Evolutionary conservation across 2,888 invertebrate genomes (phyloP), one percentile per base, ranked within the genome.

Genomic region (Drosophila nigricruria): DNA sequence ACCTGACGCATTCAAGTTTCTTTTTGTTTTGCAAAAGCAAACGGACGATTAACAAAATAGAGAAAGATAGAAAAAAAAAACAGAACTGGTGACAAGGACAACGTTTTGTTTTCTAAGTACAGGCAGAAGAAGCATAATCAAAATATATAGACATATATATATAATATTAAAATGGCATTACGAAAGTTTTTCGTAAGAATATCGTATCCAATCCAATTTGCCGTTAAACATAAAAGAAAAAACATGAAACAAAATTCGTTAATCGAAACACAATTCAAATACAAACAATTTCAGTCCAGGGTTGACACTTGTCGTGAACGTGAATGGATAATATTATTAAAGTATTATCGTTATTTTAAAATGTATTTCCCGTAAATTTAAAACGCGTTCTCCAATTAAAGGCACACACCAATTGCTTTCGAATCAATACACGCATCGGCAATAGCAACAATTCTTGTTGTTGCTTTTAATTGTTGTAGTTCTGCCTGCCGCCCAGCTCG

Each of bases 401-500:
- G 74, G 61, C 72, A 65, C 63, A 79, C 66, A 40, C 66, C 59
- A 43, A 82, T 82, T 85, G 82, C 82, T 84, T 73, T 83, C 52
- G 34, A 60, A 57, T 65, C 38, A 60, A 68, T 71, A 70, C 71
- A 80, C 80, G 78, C 69, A 76, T 36, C 36, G 47, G 23, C n/a
- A 63, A 14, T 16, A 63, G 16, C 50, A 54, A 53, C 25, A 6
- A 43, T 42, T 10, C 4, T 32, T 47, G 27, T 40, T 47, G 18
- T 27, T 38, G 43, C 57, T 14, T 5, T 80, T 81, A 95, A 92
- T 95, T 96, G 93, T 96, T 96, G 93, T 97, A 97, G 89, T 96
- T 96, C 62, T 96, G 95, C 30, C 97, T 94, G 16, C 98, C 98
- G 3, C 97, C 98, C 90, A 98, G 93, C 92, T 98, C 97, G 72